Evolutionary conservation across 1,140 invertebrate genomes (phyloP).

Genomic region (Panagrolaimus sp.): DNA sequence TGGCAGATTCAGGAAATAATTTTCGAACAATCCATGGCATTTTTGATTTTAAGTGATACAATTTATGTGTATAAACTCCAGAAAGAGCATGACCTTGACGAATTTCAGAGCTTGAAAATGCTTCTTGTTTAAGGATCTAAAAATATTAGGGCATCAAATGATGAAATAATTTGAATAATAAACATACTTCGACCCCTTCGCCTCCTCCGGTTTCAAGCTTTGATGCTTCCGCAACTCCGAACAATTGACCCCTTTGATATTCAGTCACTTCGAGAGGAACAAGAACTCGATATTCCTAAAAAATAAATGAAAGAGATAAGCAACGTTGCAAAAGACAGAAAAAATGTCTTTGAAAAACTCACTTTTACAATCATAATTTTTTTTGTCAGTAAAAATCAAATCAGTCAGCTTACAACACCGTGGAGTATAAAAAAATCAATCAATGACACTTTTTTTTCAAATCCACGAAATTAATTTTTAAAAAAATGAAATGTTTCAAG

Average conservation of each 20-base stretch:
- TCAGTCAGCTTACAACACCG: neutral
- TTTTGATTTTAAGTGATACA: conserved; percentile 85
- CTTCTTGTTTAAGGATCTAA: conserved; percentile 75
- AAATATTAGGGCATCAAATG: too few relatives aligned
- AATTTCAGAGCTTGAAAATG: conserved; percentile 78
- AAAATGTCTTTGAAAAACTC: neutral
- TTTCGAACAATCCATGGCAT: conserved; percentile 69
- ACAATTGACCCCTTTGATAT: conserved; percentile 97
- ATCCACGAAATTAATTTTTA: too few relatives aligned
- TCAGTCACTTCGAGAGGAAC: conserved; percentile 63
- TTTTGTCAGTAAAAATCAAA: neutral
- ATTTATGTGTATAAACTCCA: conserved; percentile 98
- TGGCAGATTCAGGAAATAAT: conserved; percentile 84
- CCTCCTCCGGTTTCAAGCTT: conserved; percentile 99
- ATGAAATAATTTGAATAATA: too few relatives aligned
- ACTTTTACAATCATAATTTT: conserved; percentile 12
- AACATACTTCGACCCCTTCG: conserved; percentile 74
- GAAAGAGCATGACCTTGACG: conserved; percentile 80
- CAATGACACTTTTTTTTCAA: too few relatives aligned
- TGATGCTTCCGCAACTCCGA: conserved; percentile 93
- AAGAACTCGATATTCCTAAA: conserved; percentile 72
- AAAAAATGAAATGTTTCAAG: too few relatives aligned
- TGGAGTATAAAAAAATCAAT: neutral
- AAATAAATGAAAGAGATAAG: neutral
- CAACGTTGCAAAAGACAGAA: neutral